phyloP scores from a whole-genome alignment of 30 jellyfish, hydroid and myxozoan genomes.

The Aurelia sp. region DNA sequence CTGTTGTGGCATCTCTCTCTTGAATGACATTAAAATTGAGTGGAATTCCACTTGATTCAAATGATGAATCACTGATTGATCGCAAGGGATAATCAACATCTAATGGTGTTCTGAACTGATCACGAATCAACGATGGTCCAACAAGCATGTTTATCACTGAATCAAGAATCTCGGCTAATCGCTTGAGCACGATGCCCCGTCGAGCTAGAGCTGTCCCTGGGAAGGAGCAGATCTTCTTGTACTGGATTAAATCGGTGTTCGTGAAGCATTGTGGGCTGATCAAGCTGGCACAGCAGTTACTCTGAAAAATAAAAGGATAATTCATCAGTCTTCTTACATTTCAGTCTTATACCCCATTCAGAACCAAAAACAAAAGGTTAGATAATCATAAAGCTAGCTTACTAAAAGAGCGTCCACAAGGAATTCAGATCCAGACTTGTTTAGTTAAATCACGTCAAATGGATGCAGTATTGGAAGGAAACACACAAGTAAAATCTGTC shows the following conservation, averaged over 20 bases:
- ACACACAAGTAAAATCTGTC: too few relatives aligned
- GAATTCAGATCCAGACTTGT: too few relatives aligned
- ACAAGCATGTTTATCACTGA: conserved; percentile 80
- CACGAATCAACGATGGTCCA: conserved; percentile 83
- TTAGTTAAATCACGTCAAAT: too few relatives aligned
- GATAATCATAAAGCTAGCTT: too few relatives aligned
- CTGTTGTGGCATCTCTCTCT: background rate
- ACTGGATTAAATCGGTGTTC: conserved; percentile 38
- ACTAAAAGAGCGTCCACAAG: too few relatives aligned
- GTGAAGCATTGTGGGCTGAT: conserved; percentile 75
- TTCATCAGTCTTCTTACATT: too few relatives aligned
- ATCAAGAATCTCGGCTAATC: conserved; percentile 85
- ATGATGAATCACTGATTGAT: conserved; percentile 70
- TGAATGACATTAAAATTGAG: background rate
- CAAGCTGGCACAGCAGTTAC: conserved; percentile 66
- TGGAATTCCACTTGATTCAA: conserved; percentile 76
- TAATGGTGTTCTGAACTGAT: conserved; percentile 68
- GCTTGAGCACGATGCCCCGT: conserved; percentile 75
- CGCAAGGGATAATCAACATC: conserved; percentile 50
- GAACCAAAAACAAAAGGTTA: too few relatives aligned
- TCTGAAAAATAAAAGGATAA: conserved; percentile 23
- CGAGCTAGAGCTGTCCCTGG: conserved; percentile 64
- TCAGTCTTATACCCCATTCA: too few relatives aligned
- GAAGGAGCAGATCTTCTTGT: conserved; percentile 70
- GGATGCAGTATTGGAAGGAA: too few relatives aligned